Evolutionary conservation across 2,797 vertebrate species (phyloP).

Genomic region (Hylomyscus alleni): DNA sequence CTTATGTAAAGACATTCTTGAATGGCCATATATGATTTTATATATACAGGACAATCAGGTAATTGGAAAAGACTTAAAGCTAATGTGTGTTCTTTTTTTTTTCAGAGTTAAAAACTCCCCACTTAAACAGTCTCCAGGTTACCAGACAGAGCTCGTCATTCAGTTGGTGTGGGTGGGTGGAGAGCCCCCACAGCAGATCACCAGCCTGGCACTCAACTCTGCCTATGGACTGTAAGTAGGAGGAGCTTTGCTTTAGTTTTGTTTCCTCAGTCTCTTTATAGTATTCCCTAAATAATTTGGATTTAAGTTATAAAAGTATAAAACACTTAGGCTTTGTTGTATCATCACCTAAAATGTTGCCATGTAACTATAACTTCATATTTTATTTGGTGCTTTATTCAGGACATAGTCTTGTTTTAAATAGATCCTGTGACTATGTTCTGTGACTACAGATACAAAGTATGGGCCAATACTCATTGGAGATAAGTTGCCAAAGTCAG

Average conservation of each 20-base stretch:
- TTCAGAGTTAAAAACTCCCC: slow-evolving; percentile 96
- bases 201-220: slow-evolving; percentile 97
- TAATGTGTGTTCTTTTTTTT: slow-evolving; percentile 70
- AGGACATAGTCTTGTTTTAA: slow-evolving; percentile 23
- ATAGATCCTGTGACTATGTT: slow-evolving; percentile 6
- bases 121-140: slow-evolving; percentile 97
- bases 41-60: slow-evolving; percentile 6
- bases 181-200: slow-evolving; percentile 98
- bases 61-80: slow-evolving; percentile 52
- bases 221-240: slow-evolving; percentile 96
- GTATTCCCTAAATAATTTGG: neutral
- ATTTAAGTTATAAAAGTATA: slow-evolving; percentile 55
- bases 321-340: neutral
- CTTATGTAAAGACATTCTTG: neutral
- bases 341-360: neutral
- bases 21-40: neutral
- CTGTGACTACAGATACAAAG: neutral
- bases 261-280: neutral
- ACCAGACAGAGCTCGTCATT: slow-evolving; percentile 97
- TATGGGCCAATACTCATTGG: neutral
- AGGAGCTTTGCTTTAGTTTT: neutral
- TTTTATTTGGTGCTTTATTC: slow-evolving; percentile 10
- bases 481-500: neutral
- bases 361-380: slow-evolving; percentile 5
- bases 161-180: slow-evolving; percentile 99